Evolutionary conservation across 2,797 vertebrate genomes (phyloP), one percentile per base, ranked within the genome.

Genomic region (Pampus argenteus): DNA sequence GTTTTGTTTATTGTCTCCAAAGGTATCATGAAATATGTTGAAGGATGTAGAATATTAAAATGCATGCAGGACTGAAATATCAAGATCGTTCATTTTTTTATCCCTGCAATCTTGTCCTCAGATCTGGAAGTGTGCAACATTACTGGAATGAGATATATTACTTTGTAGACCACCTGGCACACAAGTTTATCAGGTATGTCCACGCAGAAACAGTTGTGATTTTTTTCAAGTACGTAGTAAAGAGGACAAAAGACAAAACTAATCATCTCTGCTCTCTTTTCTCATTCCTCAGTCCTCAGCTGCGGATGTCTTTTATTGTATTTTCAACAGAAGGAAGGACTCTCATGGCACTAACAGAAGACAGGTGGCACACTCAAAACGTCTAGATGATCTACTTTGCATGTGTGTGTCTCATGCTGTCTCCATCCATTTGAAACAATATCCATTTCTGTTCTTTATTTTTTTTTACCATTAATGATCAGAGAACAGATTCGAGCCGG

Each of bases 61-160:
- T n/a, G n/a, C n/a, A n/a, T n/a, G n/a, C n/a, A n/a, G n/a, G n/a
- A n/a, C n/a, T n/a, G n/a, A n/a, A n/a, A n/a, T n/a, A n/a, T n/a
- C n/a, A n/a, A n/a, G n/a, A n/a, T n/a, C n/a, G n/a, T n/a, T n/a
- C n/a, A n/a, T n/a, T n/a, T n/a, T n/a, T n/a, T n/a, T n/a, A n/a
- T n/a, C n/a, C n/a, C n/a, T n/a, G n/a, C n/a, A n/a, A 20, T 79
- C 18, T 69, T 45, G 81, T 56, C 88, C 59, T 62, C 68, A 99
- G 98, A 76, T 99, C 98, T 31, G 98, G 98, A 82, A 99, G 98
- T 26, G 98, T 99, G 63, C 95, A 97, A 66, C 91, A 98, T 76
- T 97, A 99, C 78, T 99, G 98, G 98, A 98, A 96, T 84, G 98
- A 99, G 87, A 99, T 99, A 56, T 99, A 96, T 86, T 96, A 96